Percentiles rank a stretch among this genome's conserved stretches.
Conservation (phyloP, 2,888 invertebrate genomes). For the Rutpela maculata region DNA sequence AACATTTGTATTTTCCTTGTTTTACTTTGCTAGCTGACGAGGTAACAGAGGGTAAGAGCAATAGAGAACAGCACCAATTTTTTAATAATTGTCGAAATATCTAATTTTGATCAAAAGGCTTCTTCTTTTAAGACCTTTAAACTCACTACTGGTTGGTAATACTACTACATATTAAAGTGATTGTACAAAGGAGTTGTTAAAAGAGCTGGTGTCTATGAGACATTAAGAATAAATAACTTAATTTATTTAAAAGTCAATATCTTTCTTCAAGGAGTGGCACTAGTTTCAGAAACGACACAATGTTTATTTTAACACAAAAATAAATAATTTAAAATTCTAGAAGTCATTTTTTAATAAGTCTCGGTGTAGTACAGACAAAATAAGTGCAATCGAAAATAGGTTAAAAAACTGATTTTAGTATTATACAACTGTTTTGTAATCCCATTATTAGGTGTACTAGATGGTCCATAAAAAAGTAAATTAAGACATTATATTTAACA, state of each 20-base stretch:
- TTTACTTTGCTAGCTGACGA: too few relatives aligned
- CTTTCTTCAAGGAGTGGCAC: slow-evolving; percentile 23
- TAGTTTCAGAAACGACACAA: slow-evolving; percentile 25
- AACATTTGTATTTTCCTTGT: too few relatives aligned
- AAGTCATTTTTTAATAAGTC: slow-evolving; percentile 23
- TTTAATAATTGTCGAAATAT: too few relatives aligned
- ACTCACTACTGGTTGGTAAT: neutral
- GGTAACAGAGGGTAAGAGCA: too few relatives aligned
- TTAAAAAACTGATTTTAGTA: slow-evolving; percentile 5
- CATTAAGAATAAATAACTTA: slow-evolving; percentile 30
- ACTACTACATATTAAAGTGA: neutral
- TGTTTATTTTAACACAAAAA: slow-evolving; percentile 31
- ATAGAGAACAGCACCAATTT: too few relatives aligned
- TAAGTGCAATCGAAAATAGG: neutral
- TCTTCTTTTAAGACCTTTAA: neutral
- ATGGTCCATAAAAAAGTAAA: neutral
- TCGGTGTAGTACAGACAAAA: slow-evolving; percentile 1
- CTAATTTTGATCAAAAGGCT: neutral
- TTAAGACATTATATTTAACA: too few relatives aligned
- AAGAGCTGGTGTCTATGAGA: slow-evolving; percentile 14
- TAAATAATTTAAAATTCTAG: slow-evolving; percentile 39
- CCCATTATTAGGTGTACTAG: neutral
- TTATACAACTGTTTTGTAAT: neutral
- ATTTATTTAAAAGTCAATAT: slow-evolving; percentile 28
- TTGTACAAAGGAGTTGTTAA: neutral